A percentile compares a stretch with the other conserved stretches of the same genome.
These are phyloP conservation scores for Dasyornis broadbenti DNA, from an alignment of 2,113 vertebrate genomes.

Conservation along the genomic window DNA sequence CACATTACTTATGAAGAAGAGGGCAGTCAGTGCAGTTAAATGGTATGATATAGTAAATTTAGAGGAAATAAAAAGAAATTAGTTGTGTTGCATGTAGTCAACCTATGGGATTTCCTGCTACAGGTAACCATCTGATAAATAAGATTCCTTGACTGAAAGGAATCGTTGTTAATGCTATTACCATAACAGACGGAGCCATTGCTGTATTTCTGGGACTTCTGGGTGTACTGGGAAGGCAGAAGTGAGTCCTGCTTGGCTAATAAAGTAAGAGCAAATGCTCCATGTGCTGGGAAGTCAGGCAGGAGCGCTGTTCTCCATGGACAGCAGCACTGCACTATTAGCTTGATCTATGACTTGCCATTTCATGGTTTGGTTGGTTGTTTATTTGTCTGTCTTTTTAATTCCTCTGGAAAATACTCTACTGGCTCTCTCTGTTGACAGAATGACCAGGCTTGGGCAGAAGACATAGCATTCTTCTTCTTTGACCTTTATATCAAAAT, in stretches of 20 bases:
- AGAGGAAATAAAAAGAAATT: background rate
- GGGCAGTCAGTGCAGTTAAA: background rate
- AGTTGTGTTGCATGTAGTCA: background rate
- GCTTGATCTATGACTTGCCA: constrained; percentile 19
- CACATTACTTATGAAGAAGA: background rate
- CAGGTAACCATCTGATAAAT: background rate
- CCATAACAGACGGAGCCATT: background rate
- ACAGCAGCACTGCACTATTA: background rate
- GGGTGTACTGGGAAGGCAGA: background rate
- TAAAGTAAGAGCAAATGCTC: background rate
- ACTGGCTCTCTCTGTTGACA: background rate
- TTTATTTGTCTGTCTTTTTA: constrained; percentile 31
- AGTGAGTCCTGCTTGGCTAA: background rate
- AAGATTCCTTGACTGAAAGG: background rate
- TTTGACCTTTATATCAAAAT: constrained; percentile 53
- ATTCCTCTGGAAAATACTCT: constrained; percentile 23
- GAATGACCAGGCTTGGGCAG: background rate
- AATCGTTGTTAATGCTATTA: background rate
- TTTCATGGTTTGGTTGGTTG: constrained; percentile 1
- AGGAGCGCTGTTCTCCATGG: background rate
- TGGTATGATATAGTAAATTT: background rate
- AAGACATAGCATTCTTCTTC: constrained; percentile 10
- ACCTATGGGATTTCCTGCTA: background rate
- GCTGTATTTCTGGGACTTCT: background rate
- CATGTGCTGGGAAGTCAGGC: background rate